phyloP scores from a whole-genome alignment of 2,888 invertebrate genomes.

The Hemicrepidius hirtus region DNA sequence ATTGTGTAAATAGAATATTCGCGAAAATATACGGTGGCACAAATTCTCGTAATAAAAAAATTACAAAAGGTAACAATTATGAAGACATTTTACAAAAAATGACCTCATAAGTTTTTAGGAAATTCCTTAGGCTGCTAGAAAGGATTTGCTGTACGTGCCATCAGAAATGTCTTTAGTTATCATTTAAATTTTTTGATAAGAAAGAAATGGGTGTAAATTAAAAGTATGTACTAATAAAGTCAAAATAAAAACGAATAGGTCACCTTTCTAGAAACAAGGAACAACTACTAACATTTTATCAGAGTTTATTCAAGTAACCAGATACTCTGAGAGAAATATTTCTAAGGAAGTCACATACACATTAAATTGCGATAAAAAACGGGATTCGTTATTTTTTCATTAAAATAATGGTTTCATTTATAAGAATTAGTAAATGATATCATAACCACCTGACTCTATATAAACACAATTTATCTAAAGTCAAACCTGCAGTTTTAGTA shows the following conservation, averaged over 20 bases:
- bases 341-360: constrained; percentile 40
- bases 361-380: constrained; percentile 48
- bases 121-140: too few relatives aligned
- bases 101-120: too few relatives aligned
- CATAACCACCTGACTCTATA: constrained; percentile 5
- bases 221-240: too few relatives aligned
- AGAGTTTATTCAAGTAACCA: constrained; percentile 27
- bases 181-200: too few relatives aligned
- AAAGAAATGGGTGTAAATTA: too few relatives aligned
- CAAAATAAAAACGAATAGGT: background rate
- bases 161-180: too few relatives aligned
- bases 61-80: too few relatives aligned
- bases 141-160: too few relatives aligned
- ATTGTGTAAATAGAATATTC: too few relatives aligned
- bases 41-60: too few relatives aligned
- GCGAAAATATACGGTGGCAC: too few relatives aligned
- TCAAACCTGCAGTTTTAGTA: background rate
- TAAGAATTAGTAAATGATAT: constrained; percentile 38
- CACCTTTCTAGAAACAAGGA: constrained; percentile 5
- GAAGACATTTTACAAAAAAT: too few relatives aligned
- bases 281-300: constrained; percentile 4
- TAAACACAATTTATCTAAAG: constrained; percentile 13
- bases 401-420: constrained; percentile 55
- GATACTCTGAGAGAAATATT: constrained; percentile 42
- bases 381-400: constrained; percentile 53